These are phyloP conservation scores for Achatina immaculata DNA, from an alignment of 1,140 invertebrate species.

Conservation along the genomic window DNA sequence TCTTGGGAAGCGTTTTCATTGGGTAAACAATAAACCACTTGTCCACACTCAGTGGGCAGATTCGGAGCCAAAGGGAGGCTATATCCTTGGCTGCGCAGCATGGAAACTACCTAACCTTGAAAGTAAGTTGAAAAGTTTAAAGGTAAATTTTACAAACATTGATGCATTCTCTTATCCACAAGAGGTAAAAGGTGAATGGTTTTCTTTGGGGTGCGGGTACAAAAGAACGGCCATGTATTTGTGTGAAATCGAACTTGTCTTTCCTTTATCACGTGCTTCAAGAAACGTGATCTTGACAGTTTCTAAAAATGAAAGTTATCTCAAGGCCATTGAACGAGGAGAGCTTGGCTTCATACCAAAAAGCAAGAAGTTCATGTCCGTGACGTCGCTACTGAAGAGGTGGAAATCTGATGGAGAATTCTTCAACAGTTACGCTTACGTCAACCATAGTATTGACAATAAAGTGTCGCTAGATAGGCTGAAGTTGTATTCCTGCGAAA, in stretches of 20 bases:
- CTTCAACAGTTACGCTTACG: background rate
- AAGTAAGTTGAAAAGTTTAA: background rate
- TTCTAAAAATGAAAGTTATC: background rate
- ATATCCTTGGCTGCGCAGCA: background rate
- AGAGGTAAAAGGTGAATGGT: background rate
- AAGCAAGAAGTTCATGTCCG: background rate
- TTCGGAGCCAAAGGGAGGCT: background rate
- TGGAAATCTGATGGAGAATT: background rate
- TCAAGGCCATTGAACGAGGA: background rate
- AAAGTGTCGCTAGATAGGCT: background rate
- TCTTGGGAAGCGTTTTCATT: background rate
- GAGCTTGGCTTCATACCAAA: background rate
- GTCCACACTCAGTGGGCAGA: background rate
- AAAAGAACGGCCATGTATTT: background rate
- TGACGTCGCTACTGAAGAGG: background rate
- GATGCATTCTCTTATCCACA: background rate
- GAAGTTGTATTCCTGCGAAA: background rate
- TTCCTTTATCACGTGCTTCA: background rate
- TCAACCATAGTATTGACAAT: background rate
- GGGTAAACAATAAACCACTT: constrained; percentile 2
- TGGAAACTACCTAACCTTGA: background rate
- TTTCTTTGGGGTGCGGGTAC: background rate
- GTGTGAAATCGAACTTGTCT: background rate
- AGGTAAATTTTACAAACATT: background rate
- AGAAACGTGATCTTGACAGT: background rate